phyloP scores from a whole-genome alignment of 2,113 vertebrate genomes.

The Tauraco erythrolophus region DNA sequence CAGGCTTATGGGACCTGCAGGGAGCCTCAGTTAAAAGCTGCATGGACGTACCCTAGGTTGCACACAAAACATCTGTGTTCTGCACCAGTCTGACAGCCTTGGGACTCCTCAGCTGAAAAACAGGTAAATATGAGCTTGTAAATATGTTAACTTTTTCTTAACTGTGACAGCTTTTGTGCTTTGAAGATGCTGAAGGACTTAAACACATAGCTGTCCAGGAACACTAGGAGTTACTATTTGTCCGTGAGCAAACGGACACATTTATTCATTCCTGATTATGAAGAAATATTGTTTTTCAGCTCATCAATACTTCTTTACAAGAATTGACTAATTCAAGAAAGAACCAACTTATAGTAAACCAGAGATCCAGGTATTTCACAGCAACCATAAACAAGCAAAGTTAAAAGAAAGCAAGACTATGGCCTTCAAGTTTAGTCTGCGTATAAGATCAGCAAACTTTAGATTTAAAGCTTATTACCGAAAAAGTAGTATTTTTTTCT shows the following conservation, averaged over 20 bases:
- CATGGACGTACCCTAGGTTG: accelerated
- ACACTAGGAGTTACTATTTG: too few species aligned
- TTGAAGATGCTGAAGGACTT: neutral
- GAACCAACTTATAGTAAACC: neutral
- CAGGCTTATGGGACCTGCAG: accelerated
- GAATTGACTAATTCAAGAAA: neutral
- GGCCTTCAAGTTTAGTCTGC: neutral
- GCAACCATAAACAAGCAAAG: neutral
- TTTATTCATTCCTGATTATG: neutral
- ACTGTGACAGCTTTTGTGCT: neutral
- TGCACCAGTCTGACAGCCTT: neutral
- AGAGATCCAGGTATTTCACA: neutral
- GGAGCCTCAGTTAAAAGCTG: neutral
- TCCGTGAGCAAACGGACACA: accelerated
- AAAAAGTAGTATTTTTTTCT: neutral
- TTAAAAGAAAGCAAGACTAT: neutral
- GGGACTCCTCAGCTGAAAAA: neutral
- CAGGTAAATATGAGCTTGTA: neutral
- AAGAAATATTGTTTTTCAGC: neutral
- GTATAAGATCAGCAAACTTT: neutral
- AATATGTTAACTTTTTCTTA: neutral
- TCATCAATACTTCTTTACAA: neutral
- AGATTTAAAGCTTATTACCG: neutral
- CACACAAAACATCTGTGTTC: accelerated
- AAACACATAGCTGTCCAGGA: neutral